These are phyloP conservation scores for Hippopotamyrus pictus DNA, from an alignment of 2,797 vertebrate genomes.

Conservation along the genomic window DNA sequence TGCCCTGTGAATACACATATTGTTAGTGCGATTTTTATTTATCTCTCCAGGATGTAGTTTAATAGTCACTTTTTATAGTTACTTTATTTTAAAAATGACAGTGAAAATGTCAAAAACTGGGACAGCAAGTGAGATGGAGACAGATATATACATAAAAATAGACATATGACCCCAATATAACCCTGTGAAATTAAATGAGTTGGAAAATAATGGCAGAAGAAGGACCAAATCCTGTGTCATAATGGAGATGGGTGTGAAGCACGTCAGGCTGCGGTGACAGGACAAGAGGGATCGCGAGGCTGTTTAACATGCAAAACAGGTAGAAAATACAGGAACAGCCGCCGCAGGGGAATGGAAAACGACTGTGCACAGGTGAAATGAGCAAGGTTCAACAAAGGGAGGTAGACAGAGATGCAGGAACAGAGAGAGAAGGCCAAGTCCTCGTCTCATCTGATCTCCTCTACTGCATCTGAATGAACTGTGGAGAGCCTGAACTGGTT, in stretches of 20 bases:
- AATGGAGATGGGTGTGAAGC: conserved; percentile 11
- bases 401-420: not conserved
- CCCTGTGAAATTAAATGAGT: conserved; percentile 1
- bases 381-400: conserved; percentile 19
- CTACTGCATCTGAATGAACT: not conserved
- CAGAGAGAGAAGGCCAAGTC: not conserved
- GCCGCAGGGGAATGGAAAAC: conserved; percentile 28
- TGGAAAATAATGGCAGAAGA: conserved; percentile 10
- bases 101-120: conserved; percentile 8
- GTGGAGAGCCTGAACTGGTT: not conserved
- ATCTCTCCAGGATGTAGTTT: not conserved
- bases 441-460: conserved; percentile 15
- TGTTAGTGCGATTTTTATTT: not conserved
- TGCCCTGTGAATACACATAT: not conserved
- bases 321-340: conserved; percentile 41
- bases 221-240: not conserved
- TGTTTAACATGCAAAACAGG: conserved; percentile 65
- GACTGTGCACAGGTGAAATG: conserved; percentile 27
- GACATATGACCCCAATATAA: not conserved
- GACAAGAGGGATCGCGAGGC: conserved; percentile 30
- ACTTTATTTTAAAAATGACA: not conserved
- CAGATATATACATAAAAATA: conserved; percentile 5
- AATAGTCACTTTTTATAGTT: conserved; percentile 11
- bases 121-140: not conserved
- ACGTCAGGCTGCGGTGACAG: conserved; percentile 1